phyloP scores from a whole-genome alignment of 2,113 vertebrate species.

The Numenius arquata region DNA sequence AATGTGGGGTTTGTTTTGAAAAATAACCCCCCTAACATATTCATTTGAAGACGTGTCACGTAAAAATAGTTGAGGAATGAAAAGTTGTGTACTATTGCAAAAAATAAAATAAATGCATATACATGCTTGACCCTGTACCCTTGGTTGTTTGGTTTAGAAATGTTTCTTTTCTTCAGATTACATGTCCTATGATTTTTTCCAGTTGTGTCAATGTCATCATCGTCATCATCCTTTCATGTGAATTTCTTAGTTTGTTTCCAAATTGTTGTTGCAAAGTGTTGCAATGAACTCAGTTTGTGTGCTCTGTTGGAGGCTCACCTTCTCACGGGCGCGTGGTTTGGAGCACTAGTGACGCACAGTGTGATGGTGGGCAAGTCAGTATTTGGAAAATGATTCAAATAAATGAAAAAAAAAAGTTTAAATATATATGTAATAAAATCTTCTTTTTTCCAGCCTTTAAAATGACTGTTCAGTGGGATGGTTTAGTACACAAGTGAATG shows the following conservation, averaged over 20 bases:
- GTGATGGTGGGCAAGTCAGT: neutral
- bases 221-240: neutral
- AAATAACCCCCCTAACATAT: neutral
- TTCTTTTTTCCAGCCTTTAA: neutral
- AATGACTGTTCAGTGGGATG: neutral
- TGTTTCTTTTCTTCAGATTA: neutral
- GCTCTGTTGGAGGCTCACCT: neutral
- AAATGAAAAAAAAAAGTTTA: neutral
- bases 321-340: fast-evolving
- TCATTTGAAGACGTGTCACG: neutral
- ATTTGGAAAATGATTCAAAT: neutral
- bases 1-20: neutral
- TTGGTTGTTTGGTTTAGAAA: neutral
- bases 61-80: neutral
- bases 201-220: neutral
- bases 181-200: neutral
- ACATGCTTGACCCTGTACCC: neutral
- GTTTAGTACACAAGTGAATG: neutral
- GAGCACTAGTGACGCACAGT: neutral
- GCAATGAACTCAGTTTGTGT: neutral
- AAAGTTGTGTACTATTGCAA: neutral
- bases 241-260: neutral
- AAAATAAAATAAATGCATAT: neutral
- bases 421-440: neutral
- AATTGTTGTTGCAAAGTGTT: neutral